Evolutionary conservation across 2,888 invertebrate genomes (phyloP).

Genomic region (Synergus japonicus): DNA sequence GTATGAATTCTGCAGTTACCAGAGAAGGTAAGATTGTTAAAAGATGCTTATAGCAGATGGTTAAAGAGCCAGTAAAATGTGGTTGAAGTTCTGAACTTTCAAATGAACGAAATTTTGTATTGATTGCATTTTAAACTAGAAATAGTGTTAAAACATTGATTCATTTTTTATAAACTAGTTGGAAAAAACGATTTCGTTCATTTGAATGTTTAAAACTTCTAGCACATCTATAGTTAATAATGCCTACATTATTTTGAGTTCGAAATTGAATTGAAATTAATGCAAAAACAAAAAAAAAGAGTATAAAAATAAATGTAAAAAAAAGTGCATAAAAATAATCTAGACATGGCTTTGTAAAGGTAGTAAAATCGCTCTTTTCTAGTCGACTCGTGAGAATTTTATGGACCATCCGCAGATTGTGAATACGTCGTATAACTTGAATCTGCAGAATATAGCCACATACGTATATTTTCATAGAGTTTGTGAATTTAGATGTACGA

Average conservation of each 20-base stretch:
- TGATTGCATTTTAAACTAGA: too few species aligned
- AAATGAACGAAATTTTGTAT: too few species aligned
- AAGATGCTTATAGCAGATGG: background rate
- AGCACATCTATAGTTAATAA: background rate
- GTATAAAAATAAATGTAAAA: too few species aligned
- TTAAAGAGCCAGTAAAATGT: constrained; percentile 1
- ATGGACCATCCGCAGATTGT: constrained; percentile 5
- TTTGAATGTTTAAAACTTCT: too few species aligned
- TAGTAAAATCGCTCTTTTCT: background rate
- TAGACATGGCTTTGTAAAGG: background rate
- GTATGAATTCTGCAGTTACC: background rate
- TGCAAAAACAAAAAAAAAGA: background rate
- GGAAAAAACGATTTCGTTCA: too few species aligned
- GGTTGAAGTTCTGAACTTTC: too few species aligned
- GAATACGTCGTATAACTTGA: background rate
- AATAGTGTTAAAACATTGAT: too few species aligned
- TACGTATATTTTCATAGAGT: too few species aligned
- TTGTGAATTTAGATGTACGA: too few species aligned
- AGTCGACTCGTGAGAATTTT: background rate
- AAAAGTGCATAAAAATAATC: background rate
- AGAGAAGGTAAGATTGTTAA: too few species aligned
- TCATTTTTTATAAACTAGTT: too few species aligned
- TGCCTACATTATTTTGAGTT: background rate
- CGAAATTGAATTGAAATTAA: background rate
- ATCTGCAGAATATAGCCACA: too few species aligned